These are phyloP conservation scores for Lacerta viridis DNA, from an alignment of 2,797 vertebrate genomes.

Conservation along the genomic window DNA sequence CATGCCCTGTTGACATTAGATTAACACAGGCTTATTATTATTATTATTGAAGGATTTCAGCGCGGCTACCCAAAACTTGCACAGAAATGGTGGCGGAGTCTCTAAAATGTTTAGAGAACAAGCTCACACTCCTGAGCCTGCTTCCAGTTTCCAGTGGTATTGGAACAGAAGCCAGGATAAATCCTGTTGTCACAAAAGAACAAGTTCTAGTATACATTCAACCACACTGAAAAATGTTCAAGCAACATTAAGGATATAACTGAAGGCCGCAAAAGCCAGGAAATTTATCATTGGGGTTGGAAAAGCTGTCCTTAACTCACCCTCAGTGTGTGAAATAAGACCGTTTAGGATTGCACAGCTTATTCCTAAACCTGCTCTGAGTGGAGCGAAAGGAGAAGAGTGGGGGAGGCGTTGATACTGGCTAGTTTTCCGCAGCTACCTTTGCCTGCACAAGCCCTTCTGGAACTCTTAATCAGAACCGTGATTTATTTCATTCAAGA, in stretches of 20 bases:
- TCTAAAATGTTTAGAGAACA: constrained; percentile 77
- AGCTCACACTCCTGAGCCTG: constrained; percentile 64
- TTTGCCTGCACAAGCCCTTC: background rate
- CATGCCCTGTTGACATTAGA: constrained; percentile 46
- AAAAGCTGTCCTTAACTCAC: constrained; percentile 81
- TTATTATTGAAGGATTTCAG: constrained; percentile 46
- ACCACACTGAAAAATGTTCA: constrained; percentile 81
- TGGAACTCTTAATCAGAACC: background rate
- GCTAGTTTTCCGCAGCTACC: background rate
- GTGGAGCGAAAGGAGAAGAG: background rate
- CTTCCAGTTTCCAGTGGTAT: constrained; percentile 86
- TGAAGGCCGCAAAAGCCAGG: constrained; percentile 80
- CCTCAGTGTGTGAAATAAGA: constrained; percentile 63
- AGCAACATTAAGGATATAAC: constrained; percentile 80
- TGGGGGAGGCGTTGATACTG: background rate
- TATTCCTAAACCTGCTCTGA: background rate
- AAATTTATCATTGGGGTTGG: constrained; percentile 74
- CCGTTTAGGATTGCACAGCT: background rate
- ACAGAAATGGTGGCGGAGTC: constrained; percentile 70
- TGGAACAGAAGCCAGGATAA: constrained; percentile 83
- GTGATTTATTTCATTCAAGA: background rate
- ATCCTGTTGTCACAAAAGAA: constrained; percentile 84
- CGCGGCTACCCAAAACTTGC: constrained; percentile 46
- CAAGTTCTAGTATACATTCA: constrained; percentile 85
- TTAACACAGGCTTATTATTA: constrained; percentile 43